Percentiles rank a stretch among this genome's conserved stretches.
phyloP scores from a whole-genome alignment of 2,797 vertebrate species.

The Myripristis jacobus region DNA sequence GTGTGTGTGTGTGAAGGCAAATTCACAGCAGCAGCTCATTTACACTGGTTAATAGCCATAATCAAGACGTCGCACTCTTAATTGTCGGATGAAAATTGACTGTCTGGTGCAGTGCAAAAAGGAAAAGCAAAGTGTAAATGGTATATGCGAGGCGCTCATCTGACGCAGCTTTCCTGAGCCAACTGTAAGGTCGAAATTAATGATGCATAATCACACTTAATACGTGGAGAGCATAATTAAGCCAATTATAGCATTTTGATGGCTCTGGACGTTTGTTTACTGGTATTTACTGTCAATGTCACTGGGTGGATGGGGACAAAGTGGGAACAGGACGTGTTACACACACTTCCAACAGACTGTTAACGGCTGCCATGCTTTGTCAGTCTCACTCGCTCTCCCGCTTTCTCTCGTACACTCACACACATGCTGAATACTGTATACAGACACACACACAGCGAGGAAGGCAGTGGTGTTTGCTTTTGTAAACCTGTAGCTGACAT shows the following conservation, averaged over 20 bases:
- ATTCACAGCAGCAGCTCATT: conserved; percentile 56
- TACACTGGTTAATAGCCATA: conserved; percentile 49
- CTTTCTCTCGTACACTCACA: not conserved
- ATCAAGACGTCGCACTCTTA: conserved; percentile 48
- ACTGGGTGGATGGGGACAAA: not conserved
- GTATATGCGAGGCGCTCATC: conserved; percentile 41
- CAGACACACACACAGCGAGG: not conserved
- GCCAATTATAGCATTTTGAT: conserved; percentile 47
- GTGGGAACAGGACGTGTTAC: conserved; percentile 12
- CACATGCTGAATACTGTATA: not conserved
- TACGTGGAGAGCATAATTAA: conserved; percentile 43
- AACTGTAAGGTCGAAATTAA: conserved; percentile 49
- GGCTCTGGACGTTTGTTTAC: conserved; percentile 52
- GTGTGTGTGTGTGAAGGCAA: conserved; percentile 23
- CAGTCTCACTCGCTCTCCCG: not conserved
- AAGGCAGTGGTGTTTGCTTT: conserved; percentile 1
- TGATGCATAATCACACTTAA: conserved; percentile 49
- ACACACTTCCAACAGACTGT: conserved; percentile 8
- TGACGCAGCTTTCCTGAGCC: conserved; percentile 47
- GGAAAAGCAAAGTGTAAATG: conserved; percentile 44
- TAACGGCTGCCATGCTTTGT: not conserved
- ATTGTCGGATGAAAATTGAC: conserved; percentile 44
- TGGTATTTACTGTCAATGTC: conserved; percentile 56
- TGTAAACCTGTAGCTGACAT: conserved; percentile 18
- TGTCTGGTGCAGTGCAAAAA: conserved; percentile 15